Conservation (phyloP, 2,113 vertebrate genomes). For the Ageneiosus marmoratus region DNA sequence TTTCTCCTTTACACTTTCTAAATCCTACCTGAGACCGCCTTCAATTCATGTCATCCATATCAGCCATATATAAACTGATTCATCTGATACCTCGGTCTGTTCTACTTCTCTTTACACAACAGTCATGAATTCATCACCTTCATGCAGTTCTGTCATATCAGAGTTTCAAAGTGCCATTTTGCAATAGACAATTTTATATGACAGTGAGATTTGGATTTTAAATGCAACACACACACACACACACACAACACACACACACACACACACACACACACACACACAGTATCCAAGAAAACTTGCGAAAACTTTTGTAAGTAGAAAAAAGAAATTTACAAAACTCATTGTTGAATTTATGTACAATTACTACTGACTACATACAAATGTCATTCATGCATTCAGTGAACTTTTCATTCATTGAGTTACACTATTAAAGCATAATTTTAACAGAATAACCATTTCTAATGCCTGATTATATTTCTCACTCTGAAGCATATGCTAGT, state of each 20-base stretch:
- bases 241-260: constrained; percentile 15
- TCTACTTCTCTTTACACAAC: constrained; percentile 20
- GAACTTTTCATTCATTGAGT: constrained; percentile 30
- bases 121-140: background rate
- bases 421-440: constrained; percentile 40
- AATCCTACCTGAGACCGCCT: background rate
- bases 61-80: constrained; percentile 55
- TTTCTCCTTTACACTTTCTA: background rate
- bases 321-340: background rate
- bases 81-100: constrained; percentile 5
- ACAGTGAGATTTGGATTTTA: constrained; percentile 11
- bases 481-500: background rate
- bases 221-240: constrained; percentile 1
- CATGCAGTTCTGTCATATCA: constrained; percentile 50
- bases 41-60: constrained; percentile 47
- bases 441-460: background rate
- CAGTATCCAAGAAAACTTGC: background rate
- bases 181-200: constrained; percentile 50
- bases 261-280: background rate
- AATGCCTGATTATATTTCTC: background rate
- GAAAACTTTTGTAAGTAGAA: constrained; percentile 12
- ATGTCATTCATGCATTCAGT: constrained; percentile 15
- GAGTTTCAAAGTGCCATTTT: constrained; percentile 54
- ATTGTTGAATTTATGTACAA: background rate
- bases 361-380: background rate